phyloP scores from a whole-genome alignment of 2,113 vertebrate genomes.

The Camelus dromedarius region DNA sequence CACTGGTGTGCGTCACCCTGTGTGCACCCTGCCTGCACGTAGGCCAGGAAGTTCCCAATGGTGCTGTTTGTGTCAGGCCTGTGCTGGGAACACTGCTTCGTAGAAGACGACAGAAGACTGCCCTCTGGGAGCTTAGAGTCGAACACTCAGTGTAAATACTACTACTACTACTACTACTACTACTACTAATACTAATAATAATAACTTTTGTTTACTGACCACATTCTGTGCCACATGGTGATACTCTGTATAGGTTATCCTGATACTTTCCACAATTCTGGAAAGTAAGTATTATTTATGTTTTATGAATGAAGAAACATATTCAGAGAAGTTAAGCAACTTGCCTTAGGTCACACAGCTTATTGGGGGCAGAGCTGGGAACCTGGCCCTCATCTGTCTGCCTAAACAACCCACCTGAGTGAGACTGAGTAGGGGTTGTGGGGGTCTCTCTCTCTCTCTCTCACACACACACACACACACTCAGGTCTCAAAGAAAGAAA shows the following conservation, averaged over 20 bases:
- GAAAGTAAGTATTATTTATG: not conserved
- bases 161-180: too few species aligned
- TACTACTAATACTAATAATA: too few species aligned
- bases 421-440: not conserved
- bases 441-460: not conserved
- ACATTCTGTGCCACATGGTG: rapidly evolving
- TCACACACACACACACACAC: not conserved
- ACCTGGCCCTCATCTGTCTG: not conserved
- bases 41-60: rapidly evolving
- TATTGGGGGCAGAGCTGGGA: not conserved
- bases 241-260: not conserved
- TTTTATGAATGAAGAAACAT: not conserved
- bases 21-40: not conserved
- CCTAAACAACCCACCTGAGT: not conserved
- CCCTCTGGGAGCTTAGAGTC: too few species aligned
- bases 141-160: rapidly evolving
- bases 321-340: not conserved
- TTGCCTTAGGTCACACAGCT: not conserved
- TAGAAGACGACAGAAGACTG: not conserved
- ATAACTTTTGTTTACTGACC: rapidly evolving
- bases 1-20: rapidly evolving
- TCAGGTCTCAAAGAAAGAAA: not conserved
- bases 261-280: not conserved
- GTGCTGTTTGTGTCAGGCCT: not conserved
- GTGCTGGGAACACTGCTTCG: not conserved